Evolutionary conservation across 2,113 vertebrate genomes (phyloP).

Genomic region (Oreochromis tanganicae): DNA sequence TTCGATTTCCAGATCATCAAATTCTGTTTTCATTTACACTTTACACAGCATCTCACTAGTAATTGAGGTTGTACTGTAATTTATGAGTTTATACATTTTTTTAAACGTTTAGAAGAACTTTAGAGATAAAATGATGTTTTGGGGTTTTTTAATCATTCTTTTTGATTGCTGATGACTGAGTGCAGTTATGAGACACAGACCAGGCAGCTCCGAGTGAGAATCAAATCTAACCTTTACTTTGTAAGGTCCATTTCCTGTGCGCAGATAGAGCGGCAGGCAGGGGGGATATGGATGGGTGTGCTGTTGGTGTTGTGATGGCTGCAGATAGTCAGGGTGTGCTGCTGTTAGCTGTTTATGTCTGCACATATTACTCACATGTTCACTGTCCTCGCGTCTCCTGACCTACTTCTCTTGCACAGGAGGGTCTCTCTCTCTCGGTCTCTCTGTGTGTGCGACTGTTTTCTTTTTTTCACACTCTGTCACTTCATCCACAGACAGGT

Average conservation of each 20-base stretch:
- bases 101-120: accelerated
- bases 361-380: background rate
- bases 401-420: conserved; percentile 11
- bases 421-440: background rate
- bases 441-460: background rate
- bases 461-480: background rate
- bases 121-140: accelerated
- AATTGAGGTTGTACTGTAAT: accelerated
- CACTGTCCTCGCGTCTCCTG: conserved; percentile 12
- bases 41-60: background rate
- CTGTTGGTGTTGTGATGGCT: background rate
- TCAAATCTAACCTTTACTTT: conserved; percentile 4
- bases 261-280: background rate
- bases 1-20: background rate
- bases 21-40: background rate
- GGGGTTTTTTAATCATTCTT: background rate
- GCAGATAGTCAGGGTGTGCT: background rate
- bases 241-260: background rate
- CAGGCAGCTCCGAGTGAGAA: background rate
- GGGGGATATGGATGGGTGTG: background rate
- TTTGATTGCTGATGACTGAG: background rate
- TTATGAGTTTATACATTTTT: background rate
- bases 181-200: background rate
- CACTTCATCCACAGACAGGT: background rate
- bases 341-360: conserved; percentile 8